A percentile compares a stretch with the other conserved stretches of the same genome.
These are phyloP conservation scores for Bombus pyrosoma DNA, from an alignment of 1,140 invertebrate genomes.

Conservation along the genomic window DNA sequence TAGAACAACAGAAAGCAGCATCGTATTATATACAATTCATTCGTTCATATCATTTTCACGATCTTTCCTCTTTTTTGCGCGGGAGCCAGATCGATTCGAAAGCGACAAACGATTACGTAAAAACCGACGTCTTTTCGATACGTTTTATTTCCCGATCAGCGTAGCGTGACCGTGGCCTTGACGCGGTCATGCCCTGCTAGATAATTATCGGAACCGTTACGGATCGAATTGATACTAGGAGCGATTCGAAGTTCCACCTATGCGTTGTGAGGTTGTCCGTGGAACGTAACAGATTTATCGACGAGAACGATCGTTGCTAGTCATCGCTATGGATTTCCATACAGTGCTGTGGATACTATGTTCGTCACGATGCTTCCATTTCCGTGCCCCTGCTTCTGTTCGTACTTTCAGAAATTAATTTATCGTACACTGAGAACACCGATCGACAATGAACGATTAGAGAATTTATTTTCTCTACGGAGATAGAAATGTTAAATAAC, in stretches of 20 bases:
- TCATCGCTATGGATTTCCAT: background rate
- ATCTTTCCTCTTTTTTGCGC: conserved; percentile 1
- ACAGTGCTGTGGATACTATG: background rate
- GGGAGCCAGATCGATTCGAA: background rate
- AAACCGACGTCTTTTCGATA: conserved; percentile 35
- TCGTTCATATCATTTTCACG: background rate
- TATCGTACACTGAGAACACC: background rate
- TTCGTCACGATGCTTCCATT: background rate
- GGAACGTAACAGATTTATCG: conserved; percentile 12
- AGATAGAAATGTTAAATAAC: background rate
- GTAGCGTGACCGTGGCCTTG: conserved; percentile 73
- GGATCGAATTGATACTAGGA: conserved; percentile 9
- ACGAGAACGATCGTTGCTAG: background rate
- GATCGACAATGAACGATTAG: background rate
- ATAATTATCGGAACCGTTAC: conserved; percentile 62
- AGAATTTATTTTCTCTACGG: background rate
- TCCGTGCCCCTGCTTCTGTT: background rate
- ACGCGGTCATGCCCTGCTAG: conserved; percentile 51
- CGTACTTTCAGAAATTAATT: background rate
- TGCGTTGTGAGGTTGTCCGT: background rate
- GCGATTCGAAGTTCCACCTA: background rate
- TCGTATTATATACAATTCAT: background rate
- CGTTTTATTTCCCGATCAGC: conserved; percentile 61
- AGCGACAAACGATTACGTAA: conserved; percentile 57
- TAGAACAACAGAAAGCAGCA: background rate